Evolutionary conservation across 2,113 vertebrate species (phyloP).

Genomic region (Sorex araneus): DNA sequence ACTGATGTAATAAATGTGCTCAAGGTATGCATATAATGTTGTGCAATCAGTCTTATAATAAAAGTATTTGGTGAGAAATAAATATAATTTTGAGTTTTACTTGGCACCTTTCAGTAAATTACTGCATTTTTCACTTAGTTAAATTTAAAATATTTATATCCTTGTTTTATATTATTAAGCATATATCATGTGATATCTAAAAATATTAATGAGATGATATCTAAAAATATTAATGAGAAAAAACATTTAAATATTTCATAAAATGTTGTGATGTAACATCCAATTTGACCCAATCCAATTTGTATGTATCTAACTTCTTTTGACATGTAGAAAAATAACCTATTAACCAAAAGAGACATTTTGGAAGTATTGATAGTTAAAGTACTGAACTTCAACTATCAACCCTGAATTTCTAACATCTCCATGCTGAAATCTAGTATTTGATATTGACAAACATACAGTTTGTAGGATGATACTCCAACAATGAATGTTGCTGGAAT

Average conservation of each 20-base stretch:
- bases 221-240: constrained; percentile 6
- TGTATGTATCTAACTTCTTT: neutral
- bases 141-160: neutral
- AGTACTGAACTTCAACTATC: neutral
- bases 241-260: neutral
- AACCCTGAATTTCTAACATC: constrained; percentile 4
- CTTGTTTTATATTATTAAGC: neutral
- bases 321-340: neutral
- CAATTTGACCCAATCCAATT: no score
- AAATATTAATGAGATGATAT: neutral
- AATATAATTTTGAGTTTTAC: constrained; percentile 26
- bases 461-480: neutral
- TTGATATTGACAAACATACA: neutral
- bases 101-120: neutral
- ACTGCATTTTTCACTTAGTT: no score
- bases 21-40: neutral
- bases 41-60: neutral
- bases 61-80: constrained; percentile 6
- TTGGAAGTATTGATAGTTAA: neutral
- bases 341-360: neutral
- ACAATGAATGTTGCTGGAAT: neutral
- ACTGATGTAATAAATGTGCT: neutral
- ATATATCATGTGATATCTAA: constrained; percentile 2
- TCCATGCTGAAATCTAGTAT: neutral
- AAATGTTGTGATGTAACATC: no score